phyloP scores from a whole-genome alignment of 2,113 vertebrate genomes.

The Poecile atricapillus region DNA sequence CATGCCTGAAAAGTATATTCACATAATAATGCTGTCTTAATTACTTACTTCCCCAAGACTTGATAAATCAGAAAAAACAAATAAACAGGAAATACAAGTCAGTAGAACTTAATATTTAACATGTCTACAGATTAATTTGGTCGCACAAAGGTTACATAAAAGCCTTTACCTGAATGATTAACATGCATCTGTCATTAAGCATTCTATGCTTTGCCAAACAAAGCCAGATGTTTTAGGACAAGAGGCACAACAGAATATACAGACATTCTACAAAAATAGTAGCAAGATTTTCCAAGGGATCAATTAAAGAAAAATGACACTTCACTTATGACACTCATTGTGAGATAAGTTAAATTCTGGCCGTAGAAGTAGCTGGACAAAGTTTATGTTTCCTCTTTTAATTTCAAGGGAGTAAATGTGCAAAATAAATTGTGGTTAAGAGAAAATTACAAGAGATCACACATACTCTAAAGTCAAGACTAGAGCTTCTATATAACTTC shows the following conservation, averaged over 20 bases:
- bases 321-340: background rate
- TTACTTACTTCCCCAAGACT: slow-evolving; percentile 19
- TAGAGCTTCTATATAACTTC: background rate
- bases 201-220: background rate
- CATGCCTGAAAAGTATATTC: slow-evolving; percentile 19
- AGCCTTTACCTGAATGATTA: background rate
- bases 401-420: background rate
- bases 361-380: background rate
- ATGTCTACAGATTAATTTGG: background rate
- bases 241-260: background rate
- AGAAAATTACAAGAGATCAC: background rate
- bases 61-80: slow-evolving; percentile 12
- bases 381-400: background rate
- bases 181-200: background rate
- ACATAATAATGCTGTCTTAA: background rate
- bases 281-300: background rate
- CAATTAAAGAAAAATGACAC: background rate
- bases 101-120: background rate
- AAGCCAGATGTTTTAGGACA: background rate
- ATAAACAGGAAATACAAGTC: slow-evolving; percentile 2
- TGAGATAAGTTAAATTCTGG: background rate
- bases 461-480: background rate
- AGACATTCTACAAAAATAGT: background rate
- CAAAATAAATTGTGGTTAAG: background rate
- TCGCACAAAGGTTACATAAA: background rate